Conservation (phyloP, 1,140 invertebrate species). For the Metopolophium dirhodum region DNA sequence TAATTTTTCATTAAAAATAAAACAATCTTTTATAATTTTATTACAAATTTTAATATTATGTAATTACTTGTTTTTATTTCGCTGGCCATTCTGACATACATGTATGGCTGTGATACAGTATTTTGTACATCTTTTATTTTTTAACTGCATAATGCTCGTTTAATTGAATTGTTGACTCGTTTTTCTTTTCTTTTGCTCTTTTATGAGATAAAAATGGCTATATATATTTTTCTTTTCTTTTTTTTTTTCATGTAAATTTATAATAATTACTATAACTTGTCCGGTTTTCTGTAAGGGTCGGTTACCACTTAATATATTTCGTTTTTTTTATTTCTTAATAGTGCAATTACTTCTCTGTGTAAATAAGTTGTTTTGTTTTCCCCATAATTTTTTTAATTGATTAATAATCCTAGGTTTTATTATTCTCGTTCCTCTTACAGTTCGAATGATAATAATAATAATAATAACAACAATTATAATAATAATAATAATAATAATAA, state of each 20-base stretch:
- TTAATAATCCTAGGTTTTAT: background rate
- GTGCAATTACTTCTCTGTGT: conserved; percentile 49
- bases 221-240: conserved; percentile 32
- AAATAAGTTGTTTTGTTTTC: conserved; percentile 48
- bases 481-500: conserved; percentile 17
- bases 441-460: background rate
- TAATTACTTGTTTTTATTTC: conserved; percentile 54
- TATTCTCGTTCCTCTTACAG: background rate
- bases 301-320: conserved; percentile 52
- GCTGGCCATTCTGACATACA: conserved; percentile 54
- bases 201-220: background rate
- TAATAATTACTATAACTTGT: conserved; percentile 44
- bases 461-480: conserved; percentile 1
- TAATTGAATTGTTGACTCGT: conserved; percentile 42
- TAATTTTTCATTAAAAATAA: conserved; percentile 33
- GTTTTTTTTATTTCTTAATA: conserved; percentile 33
- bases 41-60: conserved; percentile 43
- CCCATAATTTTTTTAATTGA: conserved; percentile 14
- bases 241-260: conserved; percentile 50
- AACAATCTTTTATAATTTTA: conserved; percentile 39
- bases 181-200: conserved; percentile 40
- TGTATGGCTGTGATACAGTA: conserved; percentile 57
- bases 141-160: conserved; percentile 47
- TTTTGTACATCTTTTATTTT: conserved; percentile 55
- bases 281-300: conserved; percentile 53